These are phyloP conservation scores for Netelia inedita DNA, from an alignment of 2,888 invertebrate species.

Conservation along the genomic window DNA sequence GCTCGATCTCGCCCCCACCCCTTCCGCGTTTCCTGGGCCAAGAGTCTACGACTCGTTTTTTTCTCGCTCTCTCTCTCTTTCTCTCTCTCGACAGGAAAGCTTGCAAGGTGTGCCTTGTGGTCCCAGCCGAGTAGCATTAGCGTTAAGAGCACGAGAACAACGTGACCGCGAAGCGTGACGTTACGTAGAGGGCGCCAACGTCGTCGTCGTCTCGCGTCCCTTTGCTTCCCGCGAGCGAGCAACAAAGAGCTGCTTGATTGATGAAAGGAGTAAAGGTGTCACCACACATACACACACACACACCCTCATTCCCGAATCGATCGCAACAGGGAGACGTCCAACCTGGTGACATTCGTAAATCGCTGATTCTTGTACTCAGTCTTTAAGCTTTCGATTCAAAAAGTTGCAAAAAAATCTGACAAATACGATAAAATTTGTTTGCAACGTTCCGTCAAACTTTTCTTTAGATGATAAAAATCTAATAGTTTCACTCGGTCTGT, in stretches of 20 bases:
- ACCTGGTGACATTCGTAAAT: neutral
- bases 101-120: conserved; percentile 61
- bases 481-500: too few relatives aligned
- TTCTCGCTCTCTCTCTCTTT: conserved; percentile 19
- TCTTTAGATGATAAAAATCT: too few relatives aligned
- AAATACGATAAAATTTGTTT: too few relatives aligned
- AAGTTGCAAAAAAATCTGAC: too few relatives aligned
- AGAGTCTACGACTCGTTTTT: conserved; percentile 48
- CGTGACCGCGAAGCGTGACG: conserved; percentile 80
- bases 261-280: conserved; percentile 82
- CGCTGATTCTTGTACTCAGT: neutral
- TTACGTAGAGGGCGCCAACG: conserved; percentile 70
- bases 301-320: conserved; percentile 33
- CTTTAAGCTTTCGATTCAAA: neutral
- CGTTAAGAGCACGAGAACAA: conserved; percentile 82
- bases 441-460: too few relatives aligned
- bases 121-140: conserved; percentile 78
- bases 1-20: conserved; percentile 49
- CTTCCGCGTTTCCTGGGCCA: conserved; percentile 51
- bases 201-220: conserved; percentile 66
- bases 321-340: conserved; percentile 7
- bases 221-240: conserved; percentile 66
- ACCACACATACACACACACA: conserved; percentile 64
- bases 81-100: neutral
- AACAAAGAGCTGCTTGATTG: conserved; percentile 82